phyloP scores from a whole-genome alignment of 2,888 invertebrate genomes.

The Microctonus aethiopoides region DNA sequence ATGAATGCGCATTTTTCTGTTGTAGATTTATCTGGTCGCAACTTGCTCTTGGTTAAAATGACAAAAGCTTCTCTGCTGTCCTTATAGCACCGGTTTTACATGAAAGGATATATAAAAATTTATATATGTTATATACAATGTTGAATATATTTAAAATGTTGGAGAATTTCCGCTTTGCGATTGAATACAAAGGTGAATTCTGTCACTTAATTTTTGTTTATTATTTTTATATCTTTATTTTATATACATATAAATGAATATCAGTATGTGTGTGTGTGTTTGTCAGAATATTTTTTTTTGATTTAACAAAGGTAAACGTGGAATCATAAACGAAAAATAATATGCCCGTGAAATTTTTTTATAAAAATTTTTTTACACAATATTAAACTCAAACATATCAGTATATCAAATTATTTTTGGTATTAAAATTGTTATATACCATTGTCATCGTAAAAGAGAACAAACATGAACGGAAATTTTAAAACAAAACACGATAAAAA shows the following conservation, averaged over 20 bases:
- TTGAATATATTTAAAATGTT: not conserved
- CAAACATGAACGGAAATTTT: not conserved
- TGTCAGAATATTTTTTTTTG: too few species aligned
- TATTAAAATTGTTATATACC: not conserved
- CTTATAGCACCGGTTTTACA: not conserved
- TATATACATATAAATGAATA: too few species aligned
- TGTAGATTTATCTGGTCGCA: slow-evolving; percentile 8
- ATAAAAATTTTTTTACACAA: not conserved
- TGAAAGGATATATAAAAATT: not conserved
- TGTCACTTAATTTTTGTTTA: not conserved
- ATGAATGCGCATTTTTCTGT: slow-evolving; percentile 18
- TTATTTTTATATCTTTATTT: not conserved
- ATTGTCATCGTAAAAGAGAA: not conserved
- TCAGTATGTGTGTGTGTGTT: too few species aligned
- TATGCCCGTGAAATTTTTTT: not conserved
- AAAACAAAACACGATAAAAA: not conserved
- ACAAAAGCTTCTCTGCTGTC: not conserved
- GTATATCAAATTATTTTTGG: not conserved
- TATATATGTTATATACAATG: not conserved
- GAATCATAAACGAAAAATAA: too few species aligned
- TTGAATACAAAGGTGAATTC: not conserved
- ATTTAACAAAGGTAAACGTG: too few species aligned
- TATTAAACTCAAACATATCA: not conserved
- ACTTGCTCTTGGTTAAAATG: not conserved
- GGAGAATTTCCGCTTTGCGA: not conserved